A percentile compares a stretch with the other conserved stretches of the same genome.
phyloP scores from a whole-genome alignment of 2,888 invertebrate species.

The Danaus chrysippus region DNA sequence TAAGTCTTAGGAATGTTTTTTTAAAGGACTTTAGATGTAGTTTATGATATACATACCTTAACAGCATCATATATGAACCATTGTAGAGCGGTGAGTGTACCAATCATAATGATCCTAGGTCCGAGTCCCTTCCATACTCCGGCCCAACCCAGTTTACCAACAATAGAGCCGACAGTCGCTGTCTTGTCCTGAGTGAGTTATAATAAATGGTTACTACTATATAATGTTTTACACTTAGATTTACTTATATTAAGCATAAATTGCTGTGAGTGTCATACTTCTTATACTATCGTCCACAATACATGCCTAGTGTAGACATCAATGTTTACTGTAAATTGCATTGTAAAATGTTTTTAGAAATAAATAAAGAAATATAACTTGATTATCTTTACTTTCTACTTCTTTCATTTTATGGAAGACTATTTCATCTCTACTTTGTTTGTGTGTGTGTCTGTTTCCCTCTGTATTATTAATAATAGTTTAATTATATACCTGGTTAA shows the following conservation, averaged over 20 bases:
- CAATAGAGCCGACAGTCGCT: constrained; percentile 67
- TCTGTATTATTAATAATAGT: too few species aligned
- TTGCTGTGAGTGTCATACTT: too few species aligned
- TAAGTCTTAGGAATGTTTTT: too few species aligned
- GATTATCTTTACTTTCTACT: too few species aligned
- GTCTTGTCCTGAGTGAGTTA: constrained; percentile 61
- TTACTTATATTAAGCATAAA: constrained; percentile 2
- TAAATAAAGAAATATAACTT: too few species aligned
- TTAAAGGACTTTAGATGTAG: background rate
- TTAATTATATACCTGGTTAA: constrained; percentile 86
- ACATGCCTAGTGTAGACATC: too few species aligned
- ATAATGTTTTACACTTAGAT: background rate
- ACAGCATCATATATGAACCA: constrained; percentile 99
- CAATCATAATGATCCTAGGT: constrained; percentile 97
- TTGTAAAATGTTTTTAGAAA: too few species aligned
- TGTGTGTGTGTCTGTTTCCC: too few species aligned
- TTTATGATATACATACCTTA: constrained; percentile 78
- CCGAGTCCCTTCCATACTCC: constrained; percentile 93
- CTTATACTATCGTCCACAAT: too few species aligned
- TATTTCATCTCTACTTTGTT: too few species aligned
- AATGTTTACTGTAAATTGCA: too few species aligned
- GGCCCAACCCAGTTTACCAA: constrained; percentile 70
- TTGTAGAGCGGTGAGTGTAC: constrained; percentile 95
- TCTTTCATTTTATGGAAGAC: too few species aligned
- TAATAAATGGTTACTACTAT: background rate